Conservation (phyloP, 2,888 invertebrate genomes). For the Trachelus tabidus region DNA sequence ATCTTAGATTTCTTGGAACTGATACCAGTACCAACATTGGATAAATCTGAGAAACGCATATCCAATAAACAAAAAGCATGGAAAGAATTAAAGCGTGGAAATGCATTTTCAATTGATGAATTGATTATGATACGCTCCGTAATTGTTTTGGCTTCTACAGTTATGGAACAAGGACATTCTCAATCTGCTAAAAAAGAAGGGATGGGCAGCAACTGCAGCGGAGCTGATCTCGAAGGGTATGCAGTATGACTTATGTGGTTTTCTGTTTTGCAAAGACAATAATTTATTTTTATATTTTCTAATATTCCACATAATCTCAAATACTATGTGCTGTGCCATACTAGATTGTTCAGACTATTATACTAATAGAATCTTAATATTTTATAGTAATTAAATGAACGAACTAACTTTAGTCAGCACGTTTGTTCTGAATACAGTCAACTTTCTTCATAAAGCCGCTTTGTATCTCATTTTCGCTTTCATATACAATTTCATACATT, state of each 20-base stretch:
- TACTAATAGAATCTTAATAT: too few relatives aligned
- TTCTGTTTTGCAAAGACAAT: too few relatives aligned
- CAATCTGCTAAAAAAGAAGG: slow-evolving; percentile 26
- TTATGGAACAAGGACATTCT: slow-evolving; percentile 37
- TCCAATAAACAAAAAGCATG: slow-evolving; percentile 7
- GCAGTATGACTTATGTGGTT: neutral
- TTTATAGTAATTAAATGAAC: too few relatives aligned
- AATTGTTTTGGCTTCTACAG: slow-evolving; percentile 50
- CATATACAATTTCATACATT: too few relatives aligned
- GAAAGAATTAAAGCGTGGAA: neutral
- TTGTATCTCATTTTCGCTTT: too few relatives aligned
- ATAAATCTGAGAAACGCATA: slow-evolving; percentile 20
- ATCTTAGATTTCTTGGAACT: slow-evolving; percentile 74
- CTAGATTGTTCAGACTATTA: too few relatives aligned
- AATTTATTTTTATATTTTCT: neutral
- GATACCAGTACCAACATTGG: slow-evolving; percentile 63
- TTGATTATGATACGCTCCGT: slow-evolving; percentile 43
- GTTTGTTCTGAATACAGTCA: too few relatives aligned
- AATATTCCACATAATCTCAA: neutral
- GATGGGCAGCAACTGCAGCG: slow-evolving; percentile 22
- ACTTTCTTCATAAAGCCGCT: too few relatives aligned
- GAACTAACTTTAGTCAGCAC: too few relatives aligned
- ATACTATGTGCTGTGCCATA: too few relatives aligned
- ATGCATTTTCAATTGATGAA: slow-evolving; percentile 29
- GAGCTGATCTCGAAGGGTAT: slow-evolving; percentile 52